These are phyloP conservation scores for Sycophila texana DNA, from an alignment of 2,888 invertebrate species.

Conservation along the genomic window DNA sequence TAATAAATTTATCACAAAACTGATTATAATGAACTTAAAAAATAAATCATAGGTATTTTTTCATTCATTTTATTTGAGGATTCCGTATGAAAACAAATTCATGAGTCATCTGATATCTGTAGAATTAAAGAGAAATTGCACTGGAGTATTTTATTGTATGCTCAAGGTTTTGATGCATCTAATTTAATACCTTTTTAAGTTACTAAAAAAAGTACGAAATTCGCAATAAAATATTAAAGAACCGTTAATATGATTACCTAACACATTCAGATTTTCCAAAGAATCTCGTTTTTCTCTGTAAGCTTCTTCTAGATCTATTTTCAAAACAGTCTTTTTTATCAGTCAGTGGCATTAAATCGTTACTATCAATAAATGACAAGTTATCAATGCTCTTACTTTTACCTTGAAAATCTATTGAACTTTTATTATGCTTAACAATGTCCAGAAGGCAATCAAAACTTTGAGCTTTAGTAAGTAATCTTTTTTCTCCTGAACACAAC, in stretches of 20 bases:
- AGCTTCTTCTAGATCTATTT: conserved; percentile 42
- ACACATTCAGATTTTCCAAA: conserved; percentile 53
- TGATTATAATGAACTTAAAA: conserved; percentile 36
- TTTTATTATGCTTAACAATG: not conserved
- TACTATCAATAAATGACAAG: conserved; percentile 34
- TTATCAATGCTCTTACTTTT: conserved; percentile 41
- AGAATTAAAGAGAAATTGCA: conserved; percentile 45
- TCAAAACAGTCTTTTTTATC: conserved; percentile 49
- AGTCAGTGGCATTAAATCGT: conserved; percentile 27
- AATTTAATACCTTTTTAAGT: conserved; percentile 3
- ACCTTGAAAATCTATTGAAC: not conserved
- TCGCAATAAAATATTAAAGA: conserved; percentile 23
- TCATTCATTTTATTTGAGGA: conserved; percentile 28
- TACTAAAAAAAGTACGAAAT: conserved; percentile 40
- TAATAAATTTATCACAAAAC: conserved; percentile 50
- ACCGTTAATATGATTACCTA: conserved; percentile 41
- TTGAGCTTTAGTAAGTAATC: conserved; percentile 50
- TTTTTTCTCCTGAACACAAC: conserved; percentile 31
- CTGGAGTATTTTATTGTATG: conserved; percentile 34
- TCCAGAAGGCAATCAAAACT: conserved; percentile 51
- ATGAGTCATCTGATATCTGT: conserved; percentile 44
- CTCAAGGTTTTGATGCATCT: conserved; percentile 43
- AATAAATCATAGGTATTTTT: conserved; percentile 16
- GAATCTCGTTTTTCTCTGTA: conserved; percentile 36
- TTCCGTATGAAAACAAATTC: conserved; percentile 49